phyloP scores from a whole-genome alignment of 2,797 vertebrate genomes.

The Pangasius macronema region DNA sequence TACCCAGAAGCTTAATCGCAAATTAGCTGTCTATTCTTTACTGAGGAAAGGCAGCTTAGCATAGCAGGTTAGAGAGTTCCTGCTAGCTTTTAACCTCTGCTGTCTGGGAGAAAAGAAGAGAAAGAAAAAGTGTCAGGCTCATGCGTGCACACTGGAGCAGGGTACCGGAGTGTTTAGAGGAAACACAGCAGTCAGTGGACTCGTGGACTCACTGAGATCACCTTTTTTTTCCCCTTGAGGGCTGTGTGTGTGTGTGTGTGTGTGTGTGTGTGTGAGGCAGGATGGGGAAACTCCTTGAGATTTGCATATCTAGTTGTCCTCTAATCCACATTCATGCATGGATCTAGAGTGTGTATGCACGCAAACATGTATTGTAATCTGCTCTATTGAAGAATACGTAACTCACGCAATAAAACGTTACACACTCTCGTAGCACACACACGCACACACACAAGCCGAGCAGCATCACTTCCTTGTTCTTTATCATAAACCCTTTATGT shows the following conservation, averaged over 20 bases:
- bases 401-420: background rate
- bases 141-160: background rate
- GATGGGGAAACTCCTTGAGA: conserved; percentile 10
- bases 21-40: conserved; percentile 2
- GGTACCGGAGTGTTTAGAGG: background rate
- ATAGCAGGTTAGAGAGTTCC: background rate
- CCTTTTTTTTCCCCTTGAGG: background rate
- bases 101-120: background rate
- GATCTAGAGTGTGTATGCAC: background rate
- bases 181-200: conserved; percentile 13
- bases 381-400: background rate
- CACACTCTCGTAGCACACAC: background rate
- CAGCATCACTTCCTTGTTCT: conserved; percentile 3
- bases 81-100: background rate
- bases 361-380: background rate
- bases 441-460: background rate
- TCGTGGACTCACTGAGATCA: conserved; percentile 15
- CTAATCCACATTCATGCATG: conserved; percentile 60
- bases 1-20: background rate
- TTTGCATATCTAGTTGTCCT: conserved; percentile 54
- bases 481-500: background rate
- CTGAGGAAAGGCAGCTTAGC: background rate
- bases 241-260: background rate
- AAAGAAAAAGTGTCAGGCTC: background rate
- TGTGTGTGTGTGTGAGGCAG: background rate